A percentile compares a stretch with the other conserved stretches of the same genome.
phyloP scores from a whole-genome alignment of 2,113 vertebrate species.

The Melanocharis versteri region DNA sequence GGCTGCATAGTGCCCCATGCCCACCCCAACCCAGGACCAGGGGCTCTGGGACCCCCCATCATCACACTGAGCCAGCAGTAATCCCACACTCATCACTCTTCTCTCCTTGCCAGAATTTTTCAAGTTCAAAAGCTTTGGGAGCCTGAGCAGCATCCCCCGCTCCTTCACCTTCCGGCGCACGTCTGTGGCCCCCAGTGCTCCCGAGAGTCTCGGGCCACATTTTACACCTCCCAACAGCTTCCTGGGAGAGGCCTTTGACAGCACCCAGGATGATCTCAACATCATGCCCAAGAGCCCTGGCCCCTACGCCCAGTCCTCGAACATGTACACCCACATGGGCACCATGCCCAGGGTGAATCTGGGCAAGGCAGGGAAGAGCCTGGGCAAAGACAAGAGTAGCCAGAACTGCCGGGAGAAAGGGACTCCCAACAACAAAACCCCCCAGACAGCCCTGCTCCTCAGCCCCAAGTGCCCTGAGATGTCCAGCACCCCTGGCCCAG shows the following conservation, averaged over 20 bases:
- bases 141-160: conserved; percentile 81
- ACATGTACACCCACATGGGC: conserved; percentile 91
- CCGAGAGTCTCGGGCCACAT: neutral
- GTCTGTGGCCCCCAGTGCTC: neutral
- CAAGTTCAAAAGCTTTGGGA: conserved; percentile 88
- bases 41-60: neutral
- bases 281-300: conserved; percentile 74
- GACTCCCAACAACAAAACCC: neutral
- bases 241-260: conserved; percentile 30
- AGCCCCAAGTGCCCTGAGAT: accelerated
- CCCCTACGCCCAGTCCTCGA: conserved; percentile 84
- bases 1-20: neutral
- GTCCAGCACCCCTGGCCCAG: accelerated
- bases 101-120: conserved; percentile 72
- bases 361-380: neutral
- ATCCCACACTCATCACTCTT: neutral
- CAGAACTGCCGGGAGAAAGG: neutral
- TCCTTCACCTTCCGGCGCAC: conserved; percentile 67
- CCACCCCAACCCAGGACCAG: neutral
- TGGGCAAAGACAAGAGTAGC: neutral
- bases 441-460: neutral
- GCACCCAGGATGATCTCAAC: conserved; percentile 80
- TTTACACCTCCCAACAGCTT: neutral
- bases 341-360: conserved; percentile 83
- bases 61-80: accelerated